Base-by-base conservation (phyloP, 2,113 vertebrate genomes). In the Diadophis punctatus region DNA sequence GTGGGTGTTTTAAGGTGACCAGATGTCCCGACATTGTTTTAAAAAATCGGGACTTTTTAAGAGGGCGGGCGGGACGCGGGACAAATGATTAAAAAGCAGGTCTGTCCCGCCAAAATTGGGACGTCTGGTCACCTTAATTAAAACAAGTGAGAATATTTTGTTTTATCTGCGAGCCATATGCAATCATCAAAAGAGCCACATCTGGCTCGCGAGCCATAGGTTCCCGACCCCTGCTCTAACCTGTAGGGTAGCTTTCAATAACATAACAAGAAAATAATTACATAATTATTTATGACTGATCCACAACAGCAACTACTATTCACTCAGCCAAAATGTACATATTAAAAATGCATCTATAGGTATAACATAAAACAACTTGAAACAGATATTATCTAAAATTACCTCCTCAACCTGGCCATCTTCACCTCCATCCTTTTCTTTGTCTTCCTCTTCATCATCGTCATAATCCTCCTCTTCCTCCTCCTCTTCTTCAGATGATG, bases 361-460 rank as follows among this genome's bases (percentile, higher is more conserved):
- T 25, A 22, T 80, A 55, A 25, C 3, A 16, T 10, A 74, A 34
- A 53, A 34, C 18, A 51, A 49, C 11, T 49, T 23, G 3, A 87
- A 91, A 48, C 12, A 80, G 8, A 87, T 63, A 9, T 49, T 27
- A 51, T 92, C 3, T 91, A 90, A 51, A 94, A 94, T 97, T 97
- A 99, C 99, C 98, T 99, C 99, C 95, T 99, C 99, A 48, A 99
- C 99, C 96, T 99, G 99, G 43, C 99, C 99, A 74, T 99, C 99
- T 96, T 99, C 99, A 91, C 97, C 98, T 6, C 98, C 99, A 56
- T 99, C 99, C 95, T 99, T 99, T 95, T 99, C 99, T 95, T 99
- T 99, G 96, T 99, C 99, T 95, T 99, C 99, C 1, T 99, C 99
- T 2, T 99, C 99, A 4, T 99, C 99, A 88, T 99, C 99, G 74